Evolutionary conservation across 2,888 invertebrate genomes (phyloP), one percentile per base, ranked within the genome.

Genomic region (Andrena bicolor): DNA sequence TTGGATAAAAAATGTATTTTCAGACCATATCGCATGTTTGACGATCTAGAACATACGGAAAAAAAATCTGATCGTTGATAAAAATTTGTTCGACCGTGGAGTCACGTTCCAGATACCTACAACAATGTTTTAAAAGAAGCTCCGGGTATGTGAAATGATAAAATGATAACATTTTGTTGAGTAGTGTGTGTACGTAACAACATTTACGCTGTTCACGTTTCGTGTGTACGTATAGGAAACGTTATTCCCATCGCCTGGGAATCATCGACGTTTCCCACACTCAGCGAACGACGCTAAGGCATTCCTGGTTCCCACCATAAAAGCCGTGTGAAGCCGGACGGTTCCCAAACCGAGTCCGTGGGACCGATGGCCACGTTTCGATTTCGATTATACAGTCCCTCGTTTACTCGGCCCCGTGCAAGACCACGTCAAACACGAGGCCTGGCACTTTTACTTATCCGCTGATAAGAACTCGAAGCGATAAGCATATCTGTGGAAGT

Each of bases 191-290:
- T 13, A 10, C 13, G 41, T 41, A 10, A 41, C 41, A 13, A 41
- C 53, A 53, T 23, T 6, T 53, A 23, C 63, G 49, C 71, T 41
- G 51, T 83, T 79, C 76, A 72, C 73, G 68, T 76, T 71, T 49
- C 73, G 64, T 58, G 56, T 73, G 61, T 80, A 74, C 79, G 20
- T 53, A 53, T 53, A 53, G 53, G 72, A 70, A 83, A 80, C 66
- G 76, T 76, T 49, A 61, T 32, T 66, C 51, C 72, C 80, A 78
- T 77, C 79, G 89, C 84, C 83, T 90, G 91, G 90, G 91, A 91
- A 90, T 86, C 88, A 85, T 82, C 86, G 79, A 86, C 53, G 86
- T 88, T 91, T 90, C 90, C 87, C 91, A 91, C 88, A 89, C 90
- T 87, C 88, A 87, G 80, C 76, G 64, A 30, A 71, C 32, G 66